Evolutionary conservation across 2,888 invertebrate genomes (phyloP), one percentile per base, ranked within the genome.

Genomic region (Drosophila parthenogenetica): DNA sequence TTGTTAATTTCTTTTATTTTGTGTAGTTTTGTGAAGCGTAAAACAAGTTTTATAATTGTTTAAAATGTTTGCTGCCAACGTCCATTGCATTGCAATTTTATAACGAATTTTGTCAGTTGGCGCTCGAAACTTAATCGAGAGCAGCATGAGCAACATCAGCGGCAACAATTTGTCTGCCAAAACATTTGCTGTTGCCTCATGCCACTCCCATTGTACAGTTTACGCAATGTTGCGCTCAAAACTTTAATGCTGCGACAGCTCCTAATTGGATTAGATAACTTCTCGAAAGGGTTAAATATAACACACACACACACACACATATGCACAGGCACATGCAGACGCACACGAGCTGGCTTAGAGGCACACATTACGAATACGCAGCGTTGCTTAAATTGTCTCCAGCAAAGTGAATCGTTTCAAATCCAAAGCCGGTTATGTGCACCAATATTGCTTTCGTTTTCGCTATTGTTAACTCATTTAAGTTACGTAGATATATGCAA

Each of bases 21-120:
- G 32, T 74, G 77, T 75, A 73, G 84, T 77, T 69, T 72, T 87
- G 81, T 84, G 79, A 72, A 84, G 83, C 87, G 83, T 87, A 79
- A 84, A 84, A 84, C 83, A 87, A 84, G 83, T 84, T 84, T 84
- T 87, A 84, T 84, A 84, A 84, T 84, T 84, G 83, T 87, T 84
- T 81, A 79, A 84, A 87, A 83, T 84, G 83, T 79, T 79, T 81
- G 81, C 84, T 71, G 81, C 62, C 61, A 83, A 79, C 72, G 87
- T 84, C 87, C 81, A 73, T 57, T 84, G 77, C 83, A 81, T 53
- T 73, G 77, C 87, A 77, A 81, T 83, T 84, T 84, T 84, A 81
- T 87, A 83, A 83, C 81, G 84, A 87, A 84, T 83, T 87, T 87
- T 87, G 83, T 83, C 83, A 83, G 83, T 87, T 87, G 81, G 62